These are phyloP conservation scores for Thryonomys swinderianus DNA, from an alignment of 2,113 vertebrate genomes.

Conservation along the genomic window DNA sequence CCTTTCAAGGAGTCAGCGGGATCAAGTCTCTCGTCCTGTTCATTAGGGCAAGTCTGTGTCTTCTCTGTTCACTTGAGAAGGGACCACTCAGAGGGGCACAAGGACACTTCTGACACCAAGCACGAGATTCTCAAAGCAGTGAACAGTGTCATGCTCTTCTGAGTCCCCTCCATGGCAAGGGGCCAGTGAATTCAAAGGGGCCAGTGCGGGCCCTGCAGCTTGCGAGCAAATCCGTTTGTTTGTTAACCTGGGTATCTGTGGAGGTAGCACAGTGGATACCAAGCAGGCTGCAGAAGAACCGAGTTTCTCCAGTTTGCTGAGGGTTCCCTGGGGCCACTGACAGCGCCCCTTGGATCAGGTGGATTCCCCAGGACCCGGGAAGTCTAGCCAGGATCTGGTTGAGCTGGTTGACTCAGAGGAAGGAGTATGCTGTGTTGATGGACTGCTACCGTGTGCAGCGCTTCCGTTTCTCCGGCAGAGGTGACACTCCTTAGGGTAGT, in stretches of 20 bases:
- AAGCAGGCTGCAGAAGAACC: neutral
- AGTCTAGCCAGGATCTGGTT: neutral
- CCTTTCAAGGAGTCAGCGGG: neutral
- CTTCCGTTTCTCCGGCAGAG: neutral
- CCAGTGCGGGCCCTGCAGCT: neutral
- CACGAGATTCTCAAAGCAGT: neutral
- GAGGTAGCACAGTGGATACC: neutral
- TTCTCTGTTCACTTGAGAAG: neutral
- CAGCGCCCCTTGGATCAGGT: too few species aligned
- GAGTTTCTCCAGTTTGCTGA: neutral
- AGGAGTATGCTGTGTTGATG: neutral
- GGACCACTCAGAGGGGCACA: neutral
- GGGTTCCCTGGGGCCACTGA: neutral
- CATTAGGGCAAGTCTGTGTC: neutral
- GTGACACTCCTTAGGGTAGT: neutral
- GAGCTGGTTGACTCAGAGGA: neutral
- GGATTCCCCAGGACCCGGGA: neutral
- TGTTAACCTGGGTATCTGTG: neutral
- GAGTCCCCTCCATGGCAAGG: neutral
- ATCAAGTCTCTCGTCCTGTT: neutral
- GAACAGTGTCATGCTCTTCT: fast-evolving
- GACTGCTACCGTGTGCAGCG: neutral
- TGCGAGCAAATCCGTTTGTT: neutral
- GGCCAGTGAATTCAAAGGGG: neutral
- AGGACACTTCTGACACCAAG: neutral